Percentiles rank a stretch among this genome's conserved stretches.
Conservation (phyloP, 2,113 vertebrate genomes). For the Panthera leo region DNA sequence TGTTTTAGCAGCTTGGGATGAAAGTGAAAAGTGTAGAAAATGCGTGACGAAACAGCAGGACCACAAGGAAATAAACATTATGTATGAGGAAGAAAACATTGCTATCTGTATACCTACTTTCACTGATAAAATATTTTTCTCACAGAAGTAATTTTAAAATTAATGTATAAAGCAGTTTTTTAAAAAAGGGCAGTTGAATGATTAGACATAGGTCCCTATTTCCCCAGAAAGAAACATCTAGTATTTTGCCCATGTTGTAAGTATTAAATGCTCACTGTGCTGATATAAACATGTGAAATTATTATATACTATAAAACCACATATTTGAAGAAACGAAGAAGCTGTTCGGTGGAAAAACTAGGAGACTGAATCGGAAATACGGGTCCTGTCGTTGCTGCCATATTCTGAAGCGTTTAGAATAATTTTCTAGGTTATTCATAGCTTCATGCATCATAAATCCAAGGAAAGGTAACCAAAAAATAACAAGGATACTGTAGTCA, state of each 20-base stretch:
- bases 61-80: background rate
- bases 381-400: background rate
- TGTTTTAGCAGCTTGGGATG: background rate
- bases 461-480: background rate
- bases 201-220: background rate
- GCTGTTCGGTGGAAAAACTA: background rate
- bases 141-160: background rate
- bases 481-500: background rate
- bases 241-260: background rate
- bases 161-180: background rate
- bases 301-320: background rate
- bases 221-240: conserved; percentile 31
- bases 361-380: background rate
- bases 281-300: conserved; percentile 19
- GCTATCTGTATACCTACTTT: background rate
- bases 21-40: conserved; percentile 28
- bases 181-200: background rate
- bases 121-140: conserved; percentile 1
- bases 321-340: background rate
- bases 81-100: background rate
- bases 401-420: background rate
- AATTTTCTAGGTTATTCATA: conserved; percentile 16
- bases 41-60: background rate
- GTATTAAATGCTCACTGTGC: background rate
- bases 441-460: background rate